Evolutionary conservation across 2,888 invertebrate genomes (phyloP).

Genomic region (Deilephila porcellus): DNA sequence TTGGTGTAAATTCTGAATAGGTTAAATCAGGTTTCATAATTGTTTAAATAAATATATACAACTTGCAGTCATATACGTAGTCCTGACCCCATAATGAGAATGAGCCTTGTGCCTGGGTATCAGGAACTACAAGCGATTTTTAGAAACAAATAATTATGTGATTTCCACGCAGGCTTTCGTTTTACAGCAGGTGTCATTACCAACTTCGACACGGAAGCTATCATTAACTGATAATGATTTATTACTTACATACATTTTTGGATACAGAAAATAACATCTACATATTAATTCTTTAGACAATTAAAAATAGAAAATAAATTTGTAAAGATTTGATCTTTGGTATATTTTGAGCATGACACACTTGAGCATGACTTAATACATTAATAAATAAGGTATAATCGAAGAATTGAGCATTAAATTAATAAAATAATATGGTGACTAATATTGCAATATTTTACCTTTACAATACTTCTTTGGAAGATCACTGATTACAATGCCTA

Average conservation of each 20-base stretch:
- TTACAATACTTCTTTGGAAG: constrained; percentile 42
- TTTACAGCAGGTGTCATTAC: no score
- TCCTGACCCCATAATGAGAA: no score
- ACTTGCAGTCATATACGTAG: no score
- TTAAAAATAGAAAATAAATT: neutral
- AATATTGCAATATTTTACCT: constrained; percentile 26
- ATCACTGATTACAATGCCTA: constrained; percentile 43
- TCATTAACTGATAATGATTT: neutral
- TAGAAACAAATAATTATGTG: no score
- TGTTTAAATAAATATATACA: no score
- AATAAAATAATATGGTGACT: constrained; percentile 24
- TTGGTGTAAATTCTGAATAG: neutral
- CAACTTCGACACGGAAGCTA: neutral
- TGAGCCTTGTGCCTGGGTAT: no score
- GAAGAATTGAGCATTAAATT: constrained; percentile 2
- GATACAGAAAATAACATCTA: neutral
- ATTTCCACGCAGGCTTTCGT: no score
- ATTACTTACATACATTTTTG: neutral
- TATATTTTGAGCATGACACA: constrained; percentile 46
- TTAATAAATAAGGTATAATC: constrained; percentile 18
- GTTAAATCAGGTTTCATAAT: no score
- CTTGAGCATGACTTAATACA: constrained; percentile 45
- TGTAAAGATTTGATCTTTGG: constrained; percentile 7
- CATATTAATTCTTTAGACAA: neutral
- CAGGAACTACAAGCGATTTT: no score